These are phyloP conservation scores for Mormyrops attenuatus DNA, from an alignment of 2,797 vertebrate genomes.

Conservation along the genomic window DNA sequence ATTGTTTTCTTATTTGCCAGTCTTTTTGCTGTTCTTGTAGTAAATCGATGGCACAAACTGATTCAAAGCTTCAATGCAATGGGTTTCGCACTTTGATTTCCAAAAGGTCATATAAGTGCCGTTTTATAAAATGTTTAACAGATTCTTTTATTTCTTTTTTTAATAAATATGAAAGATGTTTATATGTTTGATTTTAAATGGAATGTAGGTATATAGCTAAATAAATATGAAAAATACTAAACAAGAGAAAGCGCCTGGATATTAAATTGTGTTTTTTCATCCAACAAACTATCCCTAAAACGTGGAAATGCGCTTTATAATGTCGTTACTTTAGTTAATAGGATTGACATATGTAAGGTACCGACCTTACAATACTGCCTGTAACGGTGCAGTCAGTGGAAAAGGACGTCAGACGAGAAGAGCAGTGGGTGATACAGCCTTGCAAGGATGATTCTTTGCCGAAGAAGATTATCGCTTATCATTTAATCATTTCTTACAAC, in stretches of 20 bases:
- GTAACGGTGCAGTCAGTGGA: neutral
- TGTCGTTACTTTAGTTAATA: neutral
- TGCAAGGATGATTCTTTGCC: neutral
- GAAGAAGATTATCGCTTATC: neutral
- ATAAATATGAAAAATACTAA: neutral
- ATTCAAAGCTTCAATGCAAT: conserved; percentile 1
- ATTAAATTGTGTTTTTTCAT: neutral
- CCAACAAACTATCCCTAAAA: neutral
- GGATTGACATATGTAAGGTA: neutral
- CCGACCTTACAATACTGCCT: neutral
- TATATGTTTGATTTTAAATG: neutral
- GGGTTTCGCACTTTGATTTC: conserved; percentile 3
- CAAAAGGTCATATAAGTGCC: neutral
- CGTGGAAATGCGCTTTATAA: neutral
- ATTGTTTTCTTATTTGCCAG: conserved; percentile 22
- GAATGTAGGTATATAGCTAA: neutral
- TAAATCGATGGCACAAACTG: neutral
- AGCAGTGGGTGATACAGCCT: neutral
- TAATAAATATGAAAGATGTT: conserved; percentile 7
- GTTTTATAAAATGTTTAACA: neutral
- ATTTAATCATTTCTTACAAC: neutral
- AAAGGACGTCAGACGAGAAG: neutral
- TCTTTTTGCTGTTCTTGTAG: neutral
- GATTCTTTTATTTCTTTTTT: neutral
- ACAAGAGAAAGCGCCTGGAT: neutral